These are phyloP conservation scores for Sula dactylatra DNA, from an alignment of 2,113 vertebrate genomes.

Conservation along the genomic window DNA sequence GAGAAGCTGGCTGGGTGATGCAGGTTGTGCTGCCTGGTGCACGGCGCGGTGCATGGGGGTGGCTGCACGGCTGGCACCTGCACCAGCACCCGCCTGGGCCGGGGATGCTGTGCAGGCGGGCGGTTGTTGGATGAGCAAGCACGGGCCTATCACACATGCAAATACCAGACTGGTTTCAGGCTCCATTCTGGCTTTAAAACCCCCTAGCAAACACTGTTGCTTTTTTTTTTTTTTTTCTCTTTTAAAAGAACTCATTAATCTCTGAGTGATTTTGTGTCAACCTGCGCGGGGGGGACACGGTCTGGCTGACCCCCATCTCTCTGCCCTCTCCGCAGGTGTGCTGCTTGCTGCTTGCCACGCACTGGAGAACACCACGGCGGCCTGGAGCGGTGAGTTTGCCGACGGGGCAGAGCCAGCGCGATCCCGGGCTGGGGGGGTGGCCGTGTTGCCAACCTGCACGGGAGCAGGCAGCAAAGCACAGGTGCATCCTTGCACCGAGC, in stretches of 20 bases:
- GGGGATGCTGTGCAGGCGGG: neutral
- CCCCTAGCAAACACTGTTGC: no score
- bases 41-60: neutral
- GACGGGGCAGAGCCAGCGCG: fast-evolving
- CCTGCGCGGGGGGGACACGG: neutral
- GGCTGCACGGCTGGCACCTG: neutral
- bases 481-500: fast-evolving
- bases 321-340: neutral
- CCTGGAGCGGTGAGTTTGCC: neutral
- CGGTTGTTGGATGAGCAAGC: neutral
- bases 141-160: neutral
- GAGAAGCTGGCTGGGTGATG: no score
- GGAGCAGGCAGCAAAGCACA: neutral
- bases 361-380: conserved; percentile 1
- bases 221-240: neutral
- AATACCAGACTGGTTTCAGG: neutral
- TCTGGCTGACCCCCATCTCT: neutral
- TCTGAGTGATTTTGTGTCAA: neutral
- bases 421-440: neutral
- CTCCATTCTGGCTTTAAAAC: neutral
- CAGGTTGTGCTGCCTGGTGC: neutral
- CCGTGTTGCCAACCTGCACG: fast-evolving
- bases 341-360: conserved; percentile 20
- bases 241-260: no score
- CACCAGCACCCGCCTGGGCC: neutral